Conservation (phyloP, 2,797 vertebrate species). For the Megaceryle alcyon region DNA sequence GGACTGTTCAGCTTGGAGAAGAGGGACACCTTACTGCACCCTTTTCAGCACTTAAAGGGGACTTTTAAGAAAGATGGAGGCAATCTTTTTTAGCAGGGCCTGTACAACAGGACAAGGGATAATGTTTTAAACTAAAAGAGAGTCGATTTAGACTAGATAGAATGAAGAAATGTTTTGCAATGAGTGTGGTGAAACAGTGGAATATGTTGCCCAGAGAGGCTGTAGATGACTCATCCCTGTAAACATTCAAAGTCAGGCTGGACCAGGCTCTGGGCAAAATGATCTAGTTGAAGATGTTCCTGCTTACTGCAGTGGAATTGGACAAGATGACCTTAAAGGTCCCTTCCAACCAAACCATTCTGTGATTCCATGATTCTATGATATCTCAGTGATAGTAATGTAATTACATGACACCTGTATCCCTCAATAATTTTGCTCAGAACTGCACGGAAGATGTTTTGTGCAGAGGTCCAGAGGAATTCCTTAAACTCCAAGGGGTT, state of each 20-base stretch:
- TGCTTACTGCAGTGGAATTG: too few species aligned
- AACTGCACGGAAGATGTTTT: neutral
- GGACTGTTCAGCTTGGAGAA: too few species aligned
- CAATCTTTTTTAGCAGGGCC: too few species aligned
- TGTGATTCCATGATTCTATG: neutral
- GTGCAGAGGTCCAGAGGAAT: neutral
- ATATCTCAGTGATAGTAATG: neutral
- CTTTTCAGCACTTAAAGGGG: too few species aligned
- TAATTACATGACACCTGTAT: fast-evolving
- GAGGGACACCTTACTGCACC: too few species aligned
- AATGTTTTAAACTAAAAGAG: neutral
- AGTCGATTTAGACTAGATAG: too few species aligned
- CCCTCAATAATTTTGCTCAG: neutral
- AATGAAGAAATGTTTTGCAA: neutral
- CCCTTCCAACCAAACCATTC: neutral
- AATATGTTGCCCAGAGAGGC: neutral
- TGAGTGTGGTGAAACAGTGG: neutral
- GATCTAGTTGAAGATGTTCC: too few species aligned
- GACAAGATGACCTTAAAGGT: too few species aligned
- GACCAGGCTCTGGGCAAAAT: too few species aligned
- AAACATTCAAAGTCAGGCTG: neutral
- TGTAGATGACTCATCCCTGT: too few species aligned
- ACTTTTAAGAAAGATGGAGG: too few species aligned
- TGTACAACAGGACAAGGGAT: neutral
- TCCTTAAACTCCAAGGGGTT: neutral